Base-by-base conservation (phyloP, 2,797 vertebrate species). In the Eospalax fontanierii region DNA sequence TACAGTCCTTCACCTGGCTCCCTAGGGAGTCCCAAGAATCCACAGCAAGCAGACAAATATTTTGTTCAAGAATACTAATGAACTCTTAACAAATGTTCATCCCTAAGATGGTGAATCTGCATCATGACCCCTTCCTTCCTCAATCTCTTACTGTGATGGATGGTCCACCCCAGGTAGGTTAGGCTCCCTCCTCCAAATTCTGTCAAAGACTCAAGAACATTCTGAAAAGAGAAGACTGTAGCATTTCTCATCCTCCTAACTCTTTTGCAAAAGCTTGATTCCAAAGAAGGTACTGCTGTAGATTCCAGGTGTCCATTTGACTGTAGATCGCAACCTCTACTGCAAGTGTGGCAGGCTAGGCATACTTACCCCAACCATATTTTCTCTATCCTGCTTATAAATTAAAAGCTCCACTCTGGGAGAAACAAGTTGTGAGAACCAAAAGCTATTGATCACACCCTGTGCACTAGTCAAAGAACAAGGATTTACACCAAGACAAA, bases 291-390 rank as follows among this genome's bases (percentile, higher is more conserved):
- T n/a, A 1, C 1, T 40, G 10, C 24, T 19, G 24, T 63, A 76
- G n/a, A 0, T 6, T 24, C 18, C 68, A 50, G 0, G 18, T 43
- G 10, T 65, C 40, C 54, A n/a, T n/a, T n/a, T 6, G 38, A 4
- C 5, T 54, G 6, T 19, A n/a, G 10, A 6, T 5, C 14, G 1
- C 30, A 76, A 59, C 19, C 38, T 46, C 59, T 83, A 30, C 22
- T 1, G 1, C 3, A 54, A 4, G 18, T n/a, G 6, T 11, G 4
- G 14, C 66, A 38, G 26, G 26, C 21, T 18, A 26, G 50, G n/a
- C 43, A n/a, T 2, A 14, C 10, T 50, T 28, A 3, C 10, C 5
- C 57, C 22, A 3, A 9, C 35, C 10, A 68, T 8, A 1, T 11
- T 75, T 50, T 21, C 28, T 10, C 59, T 4, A 33, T 38, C n/a